These are phyloP conservation scores for Triplophysa dalaica DNA, from an alignment of 2,113 vertebrate species.

Conservation along the genomic window DNA sequence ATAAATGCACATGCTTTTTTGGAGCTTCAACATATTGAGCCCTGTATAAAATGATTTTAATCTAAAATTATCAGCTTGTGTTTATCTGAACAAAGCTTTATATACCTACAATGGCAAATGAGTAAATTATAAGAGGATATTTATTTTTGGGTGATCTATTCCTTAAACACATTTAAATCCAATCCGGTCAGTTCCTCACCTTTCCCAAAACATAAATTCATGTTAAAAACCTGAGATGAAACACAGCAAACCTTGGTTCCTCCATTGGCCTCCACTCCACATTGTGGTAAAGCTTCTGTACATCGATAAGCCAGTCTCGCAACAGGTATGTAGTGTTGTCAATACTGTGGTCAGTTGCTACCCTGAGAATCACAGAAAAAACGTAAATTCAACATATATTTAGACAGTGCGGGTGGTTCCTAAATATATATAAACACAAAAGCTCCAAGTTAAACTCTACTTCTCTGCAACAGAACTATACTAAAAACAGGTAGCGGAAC, in stretches of 20 bases:
- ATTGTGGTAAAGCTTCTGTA: constrained; percentile 84
- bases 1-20: no score
- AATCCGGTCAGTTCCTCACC: no score
- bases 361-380: constrained; percentile 71
- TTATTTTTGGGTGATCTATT: no score
- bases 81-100: no score
- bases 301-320: constrained; percentile 83
- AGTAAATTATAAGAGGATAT: no score
- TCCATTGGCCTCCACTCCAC: constrained; percentile 90
- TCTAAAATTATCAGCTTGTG: no score
- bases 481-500: background rate
- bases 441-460: constrained; percentile 10
- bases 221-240: background rate
- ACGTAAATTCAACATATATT: background rate
- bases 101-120: no score
- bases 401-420: background rate
- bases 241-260: constrained; percentile 74
- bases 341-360: constrained; percentile 86
- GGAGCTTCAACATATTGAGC: no score
- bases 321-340: constrained; percentile 86
- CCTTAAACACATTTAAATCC: no score
- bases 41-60: no score
- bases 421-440: background rate
- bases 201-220: no score
- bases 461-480: constrained; percentile 4